phyloP scores from a whole-genome alignment of 2,888 invertebrate genomes.

The Ctenicera cuprea region DNA sequence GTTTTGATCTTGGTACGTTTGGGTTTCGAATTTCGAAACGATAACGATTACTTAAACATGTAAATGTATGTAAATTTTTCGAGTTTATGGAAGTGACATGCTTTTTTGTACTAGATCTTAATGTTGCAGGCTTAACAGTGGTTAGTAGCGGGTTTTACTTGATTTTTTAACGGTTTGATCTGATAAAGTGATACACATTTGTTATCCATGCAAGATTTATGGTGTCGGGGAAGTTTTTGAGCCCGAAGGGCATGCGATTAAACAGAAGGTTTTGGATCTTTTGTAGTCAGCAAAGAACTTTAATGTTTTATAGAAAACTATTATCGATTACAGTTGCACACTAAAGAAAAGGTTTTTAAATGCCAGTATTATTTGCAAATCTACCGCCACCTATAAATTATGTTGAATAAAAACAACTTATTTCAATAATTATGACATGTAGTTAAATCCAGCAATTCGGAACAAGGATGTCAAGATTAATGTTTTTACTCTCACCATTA shows the following conservation, averaged over 20 bases:
- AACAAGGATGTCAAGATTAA: slow-evolving; percentile 15
- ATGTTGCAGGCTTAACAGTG: background rate
- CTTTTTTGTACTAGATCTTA: slow-evolving; percentile 3
- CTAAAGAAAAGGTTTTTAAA: no score
- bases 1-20: slow-evolving; percentile 14
- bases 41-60: background rate
- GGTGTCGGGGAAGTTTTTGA: no score
- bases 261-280: no score
- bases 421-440: background rate
- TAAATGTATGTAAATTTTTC: slow-evolving; percentile 18
- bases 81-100: slow-evolving; percentile 6
- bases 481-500: slow-evolving; percentile 5
- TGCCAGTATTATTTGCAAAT: no score
- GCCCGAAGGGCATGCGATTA: no score
- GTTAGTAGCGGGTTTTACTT: background rate
- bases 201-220: no score
- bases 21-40: slow-evolving; percentile 4
- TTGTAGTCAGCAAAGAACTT: no score
- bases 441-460: slow-evolving; percentile 5
- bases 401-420: no score
- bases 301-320: no score
- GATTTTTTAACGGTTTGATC: background rate
- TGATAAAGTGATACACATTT: no score
- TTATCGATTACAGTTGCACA: no score
- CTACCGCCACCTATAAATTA: no score